A percentile compares a stretch with the other conserved stretches of the same genome.
phyloP scores from a whole-genome alignment of 2,888 invertebrate species.

The Andricus quercusramuli region DNA sequence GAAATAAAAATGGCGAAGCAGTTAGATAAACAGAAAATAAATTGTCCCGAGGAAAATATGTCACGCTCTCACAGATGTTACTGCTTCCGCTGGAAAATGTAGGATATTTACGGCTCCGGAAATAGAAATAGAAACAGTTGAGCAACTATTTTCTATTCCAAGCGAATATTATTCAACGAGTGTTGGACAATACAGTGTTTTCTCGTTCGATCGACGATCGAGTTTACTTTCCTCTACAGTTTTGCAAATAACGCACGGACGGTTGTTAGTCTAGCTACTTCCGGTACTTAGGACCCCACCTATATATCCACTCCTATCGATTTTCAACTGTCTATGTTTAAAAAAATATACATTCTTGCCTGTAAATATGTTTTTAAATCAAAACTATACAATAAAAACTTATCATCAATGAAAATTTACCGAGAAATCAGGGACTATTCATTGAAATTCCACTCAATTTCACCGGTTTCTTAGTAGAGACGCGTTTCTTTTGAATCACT shows the following conservation, averaged over 20 bases:
- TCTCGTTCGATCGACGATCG: slow-evolving; percentile 8
- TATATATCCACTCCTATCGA: slow-evolving; percentile 31
- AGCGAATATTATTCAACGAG: slow-evolving; percentile 31
- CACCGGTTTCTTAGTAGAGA: too few species aligned
- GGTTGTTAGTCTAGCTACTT: slow-evolving; percentile 27
- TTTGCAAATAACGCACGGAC: slow-evolving; percentile 17
- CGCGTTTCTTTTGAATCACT: too few species aligned
- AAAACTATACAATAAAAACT: too few species aligned
- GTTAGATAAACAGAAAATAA: background rate
- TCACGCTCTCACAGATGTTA: slow-evolving; percentile 9
- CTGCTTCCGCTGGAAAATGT: slow-evolving; percentile 8
- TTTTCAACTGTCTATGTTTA: slow-evolving; percentile 33
- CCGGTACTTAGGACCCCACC: slow-evolving; percentile 19
- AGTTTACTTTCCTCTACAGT: slow-evolving; percentile 27
- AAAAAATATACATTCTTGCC: background rate
- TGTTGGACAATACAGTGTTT: slow-evolving; percentile 15
- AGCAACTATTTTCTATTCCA: slow-evolving; percentile 36
- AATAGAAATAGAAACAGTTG: slow-evolving; percentile 30
- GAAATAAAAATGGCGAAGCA: background rate
- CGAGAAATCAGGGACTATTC: too few species aligned
- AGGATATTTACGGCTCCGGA: slow-evolving; percentile 11
- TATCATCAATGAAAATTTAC: too few species aligned
- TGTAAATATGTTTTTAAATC: too few species aligned
- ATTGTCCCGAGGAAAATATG: slow-evolving; percentile 1
- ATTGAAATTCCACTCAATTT: too few species aligned